Evolutionary conservation across 1,140 invertebrate species (phyloP), one percentile per base, ranked within the genome.

Genomic region (Heliconius hewitsoni): DNA sequence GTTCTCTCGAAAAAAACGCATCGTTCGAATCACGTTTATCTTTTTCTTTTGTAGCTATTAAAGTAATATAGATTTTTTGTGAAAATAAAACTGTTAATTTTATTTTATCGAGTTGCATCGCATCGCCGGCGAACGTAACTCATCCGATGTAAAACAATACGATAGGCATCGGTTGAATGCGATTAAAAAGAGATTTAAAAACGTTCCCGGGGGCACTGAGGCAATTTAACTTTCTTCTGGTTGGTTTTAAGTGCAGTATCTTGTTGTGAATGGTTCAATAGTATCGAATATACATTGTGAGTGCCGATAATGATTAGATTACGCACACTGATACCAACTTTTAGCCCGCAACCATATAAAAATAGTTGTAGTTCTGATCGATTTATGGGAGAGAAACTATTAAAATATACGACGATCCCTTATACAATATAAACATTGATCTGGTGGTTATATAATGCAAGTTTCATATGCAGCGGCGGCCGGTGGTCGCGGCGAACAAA

Each of bases 81-180:
- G 46, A 86, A 88, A 88, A 90, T 88, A 91, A 92, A 88, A 89
- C 76, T 83, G 86, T 90, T 85, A 87, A 89, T 90, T 93, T 90
- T 86, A 89, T 91, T 92, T 90, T 92, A 91, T 89, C 87, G 86
- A 81, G 79, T 87, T 81, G 84, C 79, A 90, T 87, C 81, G 85
- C 80, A 90, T 89, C 89, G 84, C 84, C 55, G 82, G 77, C 82
- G 83, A 83, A 89, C 87, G 88, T 91, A 90, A 92, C 87, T 91
- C 89, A 90, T 90, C 86, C 86, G 82, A 87, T 89, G 88, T 91
- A 91, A 89, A 88, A 93, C 90, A 93, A 93, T 91, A 89, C 89
- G 90, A 93, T 91, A 90, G 87, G 81, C 87, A 93, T 91, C 90
- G 84, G 50, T 79, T 85, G 78, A 81, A 87, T 86, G 85, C 85